Conservation (phyloP, 2,797 vertebrate species). For the Chloroceryle inda region DNA sequence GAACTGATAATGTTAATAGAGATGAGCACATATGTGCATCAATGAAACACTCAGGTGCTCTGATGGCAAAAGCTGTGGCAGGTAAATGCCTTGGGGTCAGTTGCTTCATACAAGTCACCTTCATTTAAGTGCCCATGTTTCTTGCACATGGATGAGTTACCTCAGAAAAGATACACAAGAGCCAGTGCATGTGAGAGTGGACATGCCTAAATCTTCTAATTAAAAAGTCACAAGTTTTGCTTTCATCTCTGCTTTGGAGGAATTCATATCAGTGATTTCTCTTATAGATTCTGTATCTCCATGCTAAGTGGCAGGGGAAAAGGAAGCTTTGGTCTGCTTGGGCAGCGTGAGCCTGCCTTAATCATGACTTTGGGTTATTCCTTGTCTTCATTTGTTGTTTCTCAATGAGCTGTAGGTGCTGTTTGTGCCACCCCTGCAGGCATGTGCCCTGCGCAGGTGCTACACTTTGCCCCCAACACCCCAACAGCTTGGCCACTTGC, state of each 20-base stretch:
- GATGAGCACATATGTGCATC: not conserved
- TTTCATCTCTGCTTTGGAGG: not conserved
- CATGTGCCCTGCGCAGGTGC: not conserved
- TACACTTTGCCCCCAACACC: not conserved
- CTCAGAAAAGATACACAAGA: not conserved
- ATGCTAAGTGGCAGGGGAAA: not conserved
- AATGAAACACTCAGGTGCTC: not conserved
- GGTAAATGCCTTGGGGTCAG: not conserved
- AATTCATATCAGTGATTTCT: not conserved
- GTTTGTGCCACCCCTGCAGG: not conserved
- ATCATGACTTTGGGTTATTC: fast-evolving
- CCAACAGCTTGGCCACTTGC: fast-evolving
- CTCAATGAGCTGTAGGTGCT: not conserved
- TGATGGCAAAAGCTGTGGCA: not conserved
- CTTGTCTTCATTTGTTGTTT: not conserved
- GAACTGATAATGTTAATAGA: not conserved
- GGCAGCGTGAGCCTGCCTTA: not conserved
- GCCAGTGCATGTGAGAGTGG: fast-evolving
- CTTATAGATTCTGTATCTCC: not conserved
- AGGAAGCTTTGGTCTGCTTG: not conserved
- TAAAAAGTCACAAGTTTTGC: not conserved
- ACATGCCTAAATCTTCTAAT: not conserved
- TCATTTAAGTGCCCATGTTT: not conserved
- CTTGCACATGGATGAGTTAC: not conserved
- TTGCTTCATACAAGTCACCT: not conserved